phyloP scores from a whole-genome alignment of 2,797 vertebrate genomes.

The Liasis olivaceus region DNA sequence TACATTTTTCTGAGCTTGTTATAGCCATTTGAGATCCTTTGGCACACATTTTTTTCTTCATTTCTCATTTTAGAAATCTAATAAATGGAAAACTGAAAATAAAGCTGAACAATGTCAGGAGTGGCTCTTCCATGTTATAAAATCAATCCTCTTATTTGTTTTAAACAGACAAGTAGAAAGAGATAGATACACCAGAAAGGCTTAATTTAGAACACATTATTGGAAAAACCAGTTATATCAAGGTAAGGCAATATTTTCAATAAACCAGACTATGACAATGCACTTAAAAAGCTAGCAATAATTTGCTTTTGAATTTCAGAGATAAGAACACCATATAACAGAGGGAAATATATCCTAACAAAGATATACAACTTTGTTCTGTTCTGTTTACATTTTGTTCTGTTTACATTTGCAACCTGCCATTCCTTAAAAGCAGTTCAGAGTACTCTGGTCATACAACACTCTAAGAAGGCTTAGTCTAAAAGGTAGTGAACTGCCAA shows the following conservation, averaged over 20 bases:
- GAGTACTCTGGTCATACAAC: neutral
- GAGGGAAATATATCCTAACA: neutral
- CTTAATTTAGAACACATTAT: constrained; percentile 18
- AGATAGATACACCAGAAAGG: neutral
- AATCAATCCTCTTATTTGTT: neutral
- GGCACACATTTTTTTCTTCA: neutral
- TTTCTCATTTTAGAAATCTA: neutral
- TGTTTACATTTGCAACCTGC: neutral
- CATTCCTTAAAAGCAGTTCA: neutral
- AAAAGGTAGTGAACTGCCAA: neutral
- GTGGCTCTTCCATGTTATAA: neutral
- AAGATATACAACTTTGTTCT: neutral
- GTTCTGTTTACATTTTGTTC: neutral
- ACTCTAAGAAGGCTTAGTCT: neutral
- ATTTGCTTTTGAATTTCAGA: constrained; percentile 1
- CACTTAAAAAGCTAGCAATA: neutral
- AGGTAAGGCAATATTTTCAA: neutral
- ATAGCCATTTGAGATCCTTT: neutral
- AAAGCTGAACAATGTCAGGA: neutral
- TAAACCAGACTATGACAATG: neutral
- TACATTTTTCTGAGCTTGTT: neutral
- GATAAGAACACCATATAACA: neutral
- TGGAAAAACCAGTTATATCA: constrained; percentile 21
- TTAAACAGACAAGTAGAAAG: neutral
- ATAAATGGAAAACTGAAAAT: constrained; percentile 7